Evolutionary conservation across 2,113 vertebrate species (phyloP).

Genomic region (Cyprinodon brontotheroides): DNA sequence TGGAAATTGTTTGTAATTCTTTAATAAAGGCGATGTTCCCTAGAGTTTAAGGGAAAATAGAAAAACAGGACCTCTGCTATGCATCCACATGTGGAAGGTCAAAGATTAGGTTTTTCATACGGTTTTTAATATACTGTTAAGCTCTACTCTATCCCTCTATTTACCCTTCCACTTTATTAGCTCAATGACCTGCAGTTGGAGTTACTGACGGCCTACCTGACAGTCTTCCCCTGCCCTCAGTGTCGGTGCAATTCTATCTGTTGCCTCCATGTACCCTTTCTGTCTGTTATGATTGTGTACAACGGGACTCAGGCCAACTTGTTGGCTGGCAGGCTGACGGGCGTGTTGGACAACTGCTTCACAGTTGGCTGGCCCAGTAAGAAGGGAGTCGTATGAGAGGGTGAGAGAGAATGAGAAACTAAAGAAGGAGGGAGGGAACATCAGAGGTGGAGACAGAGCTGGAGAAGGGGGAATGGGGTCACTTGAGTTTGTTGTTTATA

Average conservation of each 20-base stretch:
- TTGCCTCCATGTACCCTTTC: constrained; percentile 67
- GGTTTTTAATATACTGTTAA: constrained; percentile 63
- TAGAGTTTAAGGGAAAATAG: constrained; percentile 54
- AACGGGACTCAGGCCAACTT: constrained; percentile 68
- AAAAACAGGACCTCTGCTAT: constrained; percentile 45
- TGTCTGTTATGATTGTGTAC: constrained; percentile 72
- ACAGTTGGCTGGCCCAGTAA: constrained; percentile 70
- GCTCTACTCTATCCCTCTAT: constrained; percentile 35
- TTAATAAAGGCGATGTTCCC: constrained; percentile 67
- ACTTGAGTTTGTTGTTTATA: constrained; percentile 82
- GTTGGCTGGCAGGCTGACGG: constrained; percentile 73
- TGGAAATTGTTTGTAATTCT: constrained; percentile 69
- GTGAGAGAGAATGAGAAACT: constrained; percentile 10
- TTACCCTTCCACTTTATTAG: constrained; percentile 18
- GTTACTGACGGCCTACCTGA: constrained; percentile 35
- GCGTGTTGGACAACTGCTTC: constrained; percentile 77
- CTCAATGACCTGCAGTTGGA: constrained; percentile 29
- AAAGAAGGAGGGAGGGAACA: constrained; percentile 43
- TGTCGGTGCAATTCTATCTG: constrained; percentile 60
- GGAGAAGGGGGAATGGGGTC: constrained; percentile 71
- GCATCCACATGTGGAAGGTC: constrained; percentile 74
- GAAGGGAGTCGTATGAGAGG: constrained; percentile 26
- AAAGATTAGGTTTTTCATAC: constrained; percentile 72
- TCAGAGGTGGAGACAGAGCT: constrained; percentile 57
- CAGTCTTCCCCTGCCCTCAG: constrained; percentile 41